phyloP scores from a whole-genome alignment of 2,113 vertebrate genomes.

The Trogon surrucura region DNA sequence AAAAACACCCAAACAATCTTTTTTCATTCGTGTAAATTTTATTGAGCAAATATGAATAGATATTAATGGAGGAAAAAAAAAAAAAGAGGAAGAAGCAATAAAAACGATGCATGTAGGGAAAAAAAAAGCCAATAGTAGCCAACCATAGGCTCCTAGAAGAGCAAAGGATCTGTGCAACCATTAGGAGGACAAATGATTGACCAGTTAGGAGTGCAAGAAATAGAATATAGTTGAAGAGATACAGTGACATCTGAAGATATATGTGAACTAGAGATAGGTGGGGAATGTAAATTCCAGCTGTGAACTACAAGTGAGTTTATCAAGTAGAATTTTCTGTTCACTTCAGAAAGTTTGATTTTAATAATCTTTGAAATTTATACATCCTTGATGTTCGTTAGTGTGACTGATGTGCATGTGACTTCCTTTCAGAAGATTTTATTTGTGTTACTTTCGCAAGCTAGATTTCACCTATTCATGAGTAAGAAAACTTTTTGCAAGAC shows the following conservation, averaged over 20 bases:
- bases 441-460: neutral
- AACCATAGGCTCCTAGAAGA: neutral
- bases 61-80: neutral
- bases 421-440: neutral
- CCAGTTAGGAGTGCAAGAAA: neutral
- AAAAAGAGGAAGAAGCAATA: neutral
- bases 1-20: neutral
- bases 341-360: neutral
- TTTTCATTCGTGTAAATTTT: neutral
- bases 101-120: neutral
- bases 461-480: neutral
- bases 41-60: neutral
- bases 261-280: neutral
- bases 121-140: neutral
- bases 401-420: neutral
- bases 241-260: fast-evolving
- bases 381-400: neutral
- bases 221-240: neutral
- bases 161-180: neutral
- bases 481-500: neutral
- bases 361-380: neutral
- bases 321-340: neutral
- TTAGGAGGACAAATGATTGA: neutral
- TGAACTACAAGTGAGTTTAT: neutral
- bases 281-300: neutral